Percentiles rank a stretch among this genome's conserved stretches.
Conservation (phyloP, 2,888 invertebrate genomes). For the Escarpia spicata region DNA sequence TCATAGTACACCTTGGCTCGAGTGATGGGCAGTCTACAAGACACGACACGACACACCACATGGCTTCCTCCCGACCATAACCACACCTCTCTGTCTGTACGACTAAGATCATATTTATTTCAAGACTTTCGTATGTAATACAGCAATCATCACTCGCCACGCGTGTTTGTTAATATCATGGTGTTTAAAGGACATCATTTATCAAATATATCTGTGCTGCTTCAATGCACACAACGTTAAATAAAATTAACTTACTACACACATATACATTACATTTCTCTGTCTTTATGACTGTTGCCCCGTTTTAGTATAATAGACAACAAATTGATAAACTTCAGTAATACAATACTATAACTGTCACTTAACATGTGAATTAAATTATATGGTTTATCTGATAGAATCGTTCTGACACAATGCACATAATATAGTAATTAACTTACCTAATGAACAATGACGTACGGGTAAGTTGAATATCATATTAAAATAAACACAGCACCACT, state of each 20-base stretch:
- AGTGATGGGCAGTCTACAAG: background rate
- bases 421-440: background rate
- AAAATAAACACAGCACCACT: conserved; percentile 6
- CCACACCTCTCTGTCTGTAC: no score
- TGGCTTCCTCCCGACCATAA: no score
- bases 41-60: background rate
- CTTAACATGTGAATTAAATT: background rate
- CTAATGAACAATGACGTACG: background rate
- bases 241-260: no score
- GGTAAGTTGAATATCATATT: background rate
- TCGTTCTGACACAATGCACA: background rate
- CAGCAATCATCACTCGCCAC: no score
- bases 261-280: background rate
- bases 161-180: no score
- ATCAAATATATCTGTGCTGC: no score
- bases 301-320: no score
- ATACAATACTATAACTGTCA: background rate
- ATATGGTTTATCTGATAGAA: background rate
- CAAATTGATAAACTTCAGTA: background rate
- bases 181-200: no score
- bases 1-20: conserved; percentile 5
- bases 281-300: background rate
- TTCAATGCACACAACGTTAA: no score
- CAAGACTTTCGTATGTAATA: no score
- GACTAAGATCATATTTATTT: no score